phyloP scores from a whole-genome alignment of 2,113 vertebrate genomes.

The Tupaia tana region DNA sequence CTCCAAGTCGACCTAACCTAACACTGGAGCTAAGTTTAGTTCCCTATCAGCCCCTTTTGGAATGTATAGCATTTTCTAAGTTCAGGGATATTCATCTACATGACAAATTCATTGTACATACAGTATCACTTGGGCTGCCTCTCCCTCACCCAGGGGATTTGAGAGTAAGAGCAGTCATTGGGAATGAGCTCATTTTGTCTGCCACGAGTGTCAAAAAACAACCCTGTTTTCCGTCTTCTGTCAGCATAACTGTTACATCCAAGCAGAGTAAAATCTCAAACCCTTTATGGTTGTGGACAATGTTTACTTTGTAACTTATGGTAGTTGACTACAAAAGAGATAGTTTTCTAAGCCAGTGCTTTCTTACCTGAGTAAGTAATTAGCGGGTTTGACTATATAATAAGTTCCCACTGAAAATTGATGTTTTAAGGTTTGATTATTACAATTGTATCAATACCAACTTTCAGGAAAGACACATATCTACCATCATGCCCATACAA shows the following conservation, averaged over 20 bases:
- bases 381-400: fast-evolving
- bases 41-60: background rate
- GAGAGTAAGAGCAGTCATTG: fast-evolving
- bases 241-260: background rate
- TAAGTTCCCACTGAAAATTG: background rate
- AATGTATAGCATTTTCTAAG: background rate
- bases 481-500: background rate
- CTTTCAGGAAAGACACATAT: background rate
- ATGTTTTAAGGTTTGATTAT: background rate
- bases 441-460: background rate
- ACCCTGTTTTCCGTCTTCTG: background rate
- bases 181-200: background rate
- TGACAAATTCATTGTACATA: background rate
- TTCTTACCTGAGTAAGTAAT: background rate
- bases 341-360: background rate
- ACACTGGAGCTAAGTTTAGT: background rate
- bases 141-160: fast-evolving
- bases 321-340: background rate
- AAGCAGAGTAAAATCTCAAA: background rate
- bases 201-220: background rate
- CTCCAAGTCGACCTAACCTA: too few species aligned
- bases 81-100: background rate
- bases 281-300: background rate
- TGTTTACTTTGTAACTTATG: background rate
- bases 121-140: background rate